These are phyloP conservation scores for Lasioglossum baleicum DNA, from an alignment of 1,140 invertebrate species.

Conservation along the genomic window DNA sequence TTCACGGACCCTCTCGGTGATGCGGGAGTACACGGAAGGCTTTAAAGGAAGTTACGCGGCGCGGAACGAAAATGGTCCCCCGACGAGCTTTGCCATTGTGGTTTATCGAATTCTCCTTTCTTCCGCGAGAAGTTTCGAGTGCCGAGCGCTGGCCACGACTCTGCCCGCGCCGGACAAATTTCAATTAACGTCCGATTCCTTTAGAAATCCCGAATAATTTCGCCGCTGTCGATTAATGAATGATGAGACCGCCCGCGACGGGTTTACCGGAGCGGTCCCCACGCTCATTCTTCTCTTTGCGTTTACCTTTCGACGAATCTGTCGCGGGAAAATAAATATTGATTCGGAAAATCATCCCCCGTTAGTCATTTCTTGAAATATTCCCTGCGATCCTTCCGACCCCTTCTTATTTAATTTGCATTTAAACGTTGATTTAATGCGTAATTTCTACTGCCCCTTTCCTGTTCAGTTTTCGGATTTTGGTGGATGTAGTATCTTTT, in stretches of 20 bases:
- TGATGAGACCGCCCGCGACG: not conserved
- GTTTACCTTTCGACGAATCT: too few relatives aligned
- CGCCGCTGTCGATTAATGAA: not conserved
- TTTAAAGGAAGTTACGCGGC: conserved; percentile 47
- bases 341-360: too few relatives aligned
- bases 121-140: conserved; percentile 33
- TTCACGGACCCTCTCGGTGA: conserved; percentile 17
- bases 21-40: conserved; percentile 20
- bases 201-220: conserved; percentile 18
- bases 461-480: too few relatives aligned
- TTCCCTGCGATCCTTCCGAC: too few relatives aligned
- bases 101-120: conserved; percentile 52
- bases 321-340: too few relatives aligned
- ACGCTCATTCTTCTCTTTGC: too few relatives aligned
- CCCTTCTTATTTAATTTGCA: too few relatives aligned
- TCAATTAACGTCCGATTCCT: conserved; percentile 25
- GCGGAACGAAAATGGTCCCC: conserved; percentile 49
- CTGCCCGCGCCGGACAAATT: conserved; percentile 15
- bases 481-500: too few relatives aligned
- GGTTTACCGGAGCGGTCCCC: too few relatives aligned
- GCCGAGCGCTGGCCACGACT: not conserved
- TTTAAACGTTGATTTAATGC: too few relatives aligned
- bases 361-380: too few relatives aligned
- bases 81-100: conserved; percentile 48
- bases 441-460: too few relatives aligned